Base-by-base conservation (phyloP, 30 jellyfish, hydroid and myxozoan genomes). In the Catostylus mosaicus region DNA sequence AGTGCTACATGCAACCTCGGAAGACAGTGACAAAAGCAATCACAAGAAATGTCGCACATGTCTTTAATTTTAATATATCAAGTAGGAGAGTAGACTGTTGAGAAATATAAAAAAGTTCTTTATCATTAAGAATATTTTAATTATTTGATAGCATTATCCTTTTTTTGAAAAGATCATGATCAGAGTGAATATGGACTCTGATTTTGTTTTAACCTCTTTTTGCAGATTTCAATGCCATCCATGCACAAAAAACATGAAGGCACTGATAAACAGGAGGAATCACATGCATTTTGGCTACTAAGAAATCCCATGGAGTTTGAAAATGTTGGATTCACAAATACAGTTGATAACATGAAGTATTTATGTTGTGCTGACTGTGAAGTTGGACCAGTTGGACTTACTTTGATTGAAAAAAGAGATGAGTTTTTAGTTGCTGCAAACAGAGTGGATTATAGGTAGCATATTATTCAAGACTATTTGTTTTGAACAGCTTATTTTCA, bases 301-400 rank as follows among this genome's bases (percentile, higher is more conserved):
- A 57, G 71, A 35, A 88, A 77, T 61, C 90, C 89, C 89, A 56
- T 87, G 96, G 87, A 97, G 23, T 93, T 93, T 88, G 99, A 93
- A 59, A 93, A 93, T 88, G 89, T 93, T 71, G 99, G 99, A 11
- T 88, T 93, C 75, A 52, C 97, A 82, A 88, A 88, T 43, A 77
- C 93, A 22, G 88, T 82, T 31, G 80, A 89, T 62, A 70, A 78
- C 30, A 67, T 86, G 23, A 88, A 87, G 54, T 93, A 93, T 69
- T 77, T 93, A n/a, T 68, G 88, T 48, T 93, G 99, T 83, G 99
- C 99, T 32, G 99, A 93, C 64, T 93, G 99, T 78, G 99, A 93
- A 81, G 71, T 93, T 10, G 99, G 99, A 16, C 99, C 99, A 16
- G 85, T 93, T 20, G 99, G 99, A 16, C 76, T 65, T 73, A 93